A percentile compares a stretch with the other conserved stretches of the same genome.
phyloP scores from a whole-genome alignment of 2,888 invertebrate species.

The Drosophila mimetica region DNA sequence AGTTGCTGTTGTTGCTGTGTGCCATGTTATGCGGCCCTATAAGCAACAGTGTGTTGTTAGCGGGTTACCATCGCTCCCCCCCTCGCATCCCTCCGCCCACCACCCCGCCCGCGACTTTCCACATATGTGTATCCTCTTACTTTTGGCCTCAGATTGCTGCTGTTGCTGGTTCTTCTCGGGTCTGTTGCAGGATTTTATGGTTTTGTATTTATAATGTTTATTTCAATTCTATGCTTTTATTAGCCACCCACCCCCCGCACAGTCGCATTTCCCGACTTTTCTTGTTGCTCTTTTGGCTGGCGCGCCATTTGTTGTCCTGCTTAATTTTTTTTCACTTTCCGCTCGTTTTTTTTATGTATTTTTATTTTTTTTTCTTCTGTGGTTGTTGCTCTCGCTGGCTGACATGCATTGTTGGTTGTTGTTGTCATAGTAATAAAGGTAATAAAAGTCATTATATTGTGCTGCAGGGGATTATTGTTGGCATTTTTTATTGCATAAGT shows the following conservation, averaged over 20 bases:
- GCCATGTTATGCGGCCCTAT: conserved; percentile 29
- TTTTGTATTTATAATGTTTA: conserved; percentile 78
- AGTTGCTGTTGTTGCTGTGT: conserved; percentile 4
- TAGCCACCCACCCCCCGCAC: conserved; percentile 54
- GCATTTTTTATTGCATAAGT: conserved; percentile 57
- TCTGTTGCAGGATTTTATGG: conserved; percentile 62
- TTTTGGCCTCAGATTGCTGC: conserved; percentile 20
- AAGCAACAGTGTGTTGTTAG: conserved; percentile 37
- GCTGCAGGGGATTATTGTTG: conserved; percentile 76
- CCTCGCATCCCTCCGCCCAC: neutral
- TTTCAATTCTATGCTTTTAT: conserved; percentile 74
- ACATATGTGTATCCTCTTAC: conserved; percentile 13
- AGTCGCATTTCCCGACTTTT: conserved; percentile 19
- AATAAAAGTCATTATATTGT: conserved; percentile 80
- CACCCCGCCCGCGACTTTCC: neutral
- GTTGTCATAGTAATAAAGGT: conserved; percentile 72
- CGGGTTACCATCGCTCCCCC: neutral
- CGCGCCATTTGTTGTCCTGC: conserved; percentile 29
- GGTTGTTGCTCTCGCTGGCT: conserved; percentile 17
- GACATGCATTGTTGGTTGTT: conserved; percentile 62
- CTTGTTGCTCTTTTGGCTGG: conserved; percentile 25
- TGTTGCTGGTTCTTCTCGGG: conserved; percentile 23
- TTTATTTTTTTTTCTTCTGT: conserved; percentile 9
- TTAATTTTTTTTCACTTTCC: conserved; percentile 34
- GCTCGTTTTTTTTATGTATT: conserved; percentile 11